Evolutionary conservation across 2,888 invertebrate species (phyloP).

Genomic region (Polylopha cassiicola): DNA sequence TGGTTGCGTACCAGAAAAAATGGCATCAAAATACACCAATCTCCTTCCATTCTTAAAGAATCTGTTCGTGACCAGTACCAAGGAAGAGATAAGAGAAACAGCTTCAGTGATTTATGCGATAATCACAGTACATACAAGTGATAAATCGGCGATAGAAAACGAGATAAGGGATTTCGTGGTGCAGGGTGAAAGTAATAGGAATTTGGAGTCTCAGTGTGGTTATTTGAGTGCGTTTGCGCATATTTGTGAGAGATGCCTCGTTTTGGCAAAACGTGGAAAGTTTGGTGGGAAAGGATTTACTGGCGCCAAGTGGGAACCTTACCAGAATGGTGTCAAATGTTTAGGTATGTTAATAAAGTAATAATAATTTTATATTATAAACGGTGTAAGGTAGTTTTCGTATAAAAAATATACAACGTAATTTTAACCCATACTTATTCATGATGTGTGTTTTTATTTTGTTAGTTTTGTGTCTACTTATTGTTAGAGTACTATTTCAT

Average conservation of each 20-base stretch:
- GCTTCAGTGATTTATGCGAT: constrained; percentile 87
- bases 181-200: constrained; percentile 74
- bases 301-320: constrained; percentile 76
- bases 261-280: constrained; percentile 57
- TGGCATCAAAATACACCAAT: constrained; percentile 80
- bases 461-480: too few species aligned
- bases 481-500: too few species aligned
- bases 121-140: constrained; percentile 79
- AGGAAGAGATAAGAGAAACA: constrained; percentile 85
- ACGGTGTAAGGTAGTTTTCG: too few species aligned
- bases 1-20: constrained; percentile 85
- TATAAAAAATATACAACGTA: too few species aligned
- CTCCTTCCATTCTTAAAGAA: constrained; percentile 81
- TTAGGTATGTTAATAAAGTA: constrained; percentile 68
- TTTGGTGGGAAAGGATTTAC: constrained; percentile 67
- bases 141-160: constrained; percentile 69
- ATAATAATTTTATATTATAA: too few species aligned
- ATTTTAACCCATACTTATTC: too few species aligned
- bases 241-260: constrained; percentile 82
- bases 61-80: constrained; percentile 80
- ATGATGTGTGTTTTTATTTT: too few species aligned
- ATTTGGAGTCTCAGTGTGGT: constrained; percentile 87
- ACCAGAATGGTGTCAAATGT: constrained; percentile 74
- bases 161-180: constrained; percentile 72
- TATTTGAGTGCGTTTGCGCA: constrained; percentile 84